phyloP scores from a whole-genome alignment of 2,797 vertebrate genomes.

The Chaunax sp. region DNA sequence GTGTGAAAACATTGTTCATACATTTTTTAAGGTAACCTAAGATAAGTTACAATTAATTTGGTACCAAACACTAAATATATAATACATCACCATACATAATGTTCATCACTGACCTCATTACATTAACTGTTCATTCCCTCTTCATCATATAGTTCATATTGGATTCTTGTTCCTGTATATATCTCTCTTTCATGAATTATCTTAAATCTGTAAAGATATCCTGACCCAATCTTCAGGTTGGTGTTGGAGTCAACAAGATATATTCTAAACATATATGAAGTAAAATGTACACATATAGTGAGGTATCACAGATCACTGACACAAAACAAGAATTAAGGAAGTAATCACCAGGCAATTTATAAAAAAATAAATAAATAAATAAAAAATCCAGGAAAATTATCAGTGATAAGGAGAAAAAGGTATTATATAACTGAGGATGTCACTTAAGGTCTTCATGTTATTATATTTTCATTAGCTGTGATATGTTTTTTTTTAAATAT shows the following conservation, averaged over 20 bases:
- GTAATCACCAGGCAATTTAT: too few relatives aligned
- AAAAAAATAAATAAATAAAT: too few relatives aligned
- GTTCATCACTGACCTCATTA: slow-evolving; percentile 20
- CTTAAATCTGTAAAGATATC: background rate
- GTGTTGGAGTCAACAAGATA: background rate
- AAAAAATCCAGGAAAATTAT: background rate
- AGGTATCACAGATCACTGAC: background rate
- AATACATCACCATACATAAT: slow-evolving; percentile 26
- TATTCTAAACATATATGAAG: background rate
- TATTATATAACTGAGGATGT: background rate
- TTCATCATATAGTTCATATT: background rate
- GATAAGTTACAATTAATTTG: slow-evolving; percentile 2
- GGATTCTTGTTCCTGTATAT: slow-evolving; percentile 1
- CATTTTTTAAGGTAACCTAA: too few relatives aligned
- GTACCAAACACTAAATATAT: background rate
- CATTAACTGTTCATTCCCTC: slow-evolving; percentile 29
- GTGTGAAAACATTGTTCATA: background rate
- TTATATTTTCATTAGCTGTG: background rate
- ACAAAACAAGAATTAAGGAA: background rate
- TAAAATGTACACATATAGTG: background rate
- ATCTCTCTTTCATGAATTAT: slow-evolving; percentile 15
- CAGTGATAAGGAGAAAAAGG: too few relatives aligned
- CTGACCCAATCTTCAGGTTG: background rate
- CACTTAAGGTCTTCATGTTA: background rate
- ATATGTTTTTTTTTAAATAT: too few relatives aligned